Conservation (phyloP, 2,888 invertebrate genomes). For the Ophion ventricosus region DNA sequence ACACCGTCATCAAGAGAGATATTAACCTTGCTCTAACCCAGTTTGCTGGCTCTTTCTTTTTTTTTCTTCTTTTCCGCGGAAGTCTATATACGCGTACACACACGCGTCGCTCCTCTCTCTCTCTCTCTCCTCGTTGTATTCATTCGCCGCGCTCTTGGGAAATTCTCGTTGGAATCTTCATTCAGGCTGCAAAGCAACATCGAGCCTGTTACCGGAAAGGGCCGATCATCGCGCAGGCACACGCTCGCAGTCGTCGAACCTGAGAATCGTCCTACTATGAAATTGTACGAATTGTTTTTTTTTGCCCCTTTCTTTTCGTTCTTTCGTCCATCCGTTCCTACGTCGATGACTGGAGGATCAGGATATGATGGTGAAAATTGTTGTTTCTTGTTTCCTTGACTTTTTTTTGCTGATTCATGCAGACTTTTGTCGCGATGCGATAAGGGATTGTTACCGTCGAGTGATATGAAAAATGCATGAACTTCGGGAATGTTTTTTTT, state of each 20-base stretch:
- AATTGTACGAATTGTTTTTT: not conserved
- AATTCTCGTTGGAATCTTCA: slow-evolving; percentile 70
- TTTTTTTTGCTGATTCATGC: too few species aligned
- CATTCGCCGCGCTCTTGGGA: slow-evolving; percentile 57
- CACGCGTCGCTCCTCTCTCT: slow-evolving; percentile 11
- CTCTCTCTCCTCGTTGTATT: slow-evolving; percentile 31
- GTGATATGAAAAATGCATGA: too few species aligned
- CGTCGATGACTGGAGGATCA: not conserved
- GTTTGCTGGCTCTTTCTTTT: slow-evolving; percentile 66
- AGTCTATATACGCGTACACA: slow-evolving; percentile 53
- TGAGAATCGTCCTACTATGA: not conserved
- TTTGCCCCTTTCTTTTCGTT: not conserved
- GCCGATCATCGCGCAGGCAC: slow-evolving; percentile 36
- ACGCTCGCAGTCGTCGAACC: slow-evolving; percentile 29
- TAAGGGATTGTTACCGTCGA: too few species aligned
- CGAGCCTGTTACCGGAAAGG: slow-evolving; percentile 51
- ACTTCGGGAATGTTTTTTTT: too few species aligned
- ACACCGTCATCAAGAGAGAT: slow-evolving; percentile 42
- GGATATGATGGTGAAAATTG: not conserved
- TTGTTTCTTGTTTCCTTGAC: too few species aligned
- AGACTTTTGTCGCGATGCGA: too few species aligned
- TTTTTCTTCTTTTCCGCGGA: slow-evolving; percentile 69
- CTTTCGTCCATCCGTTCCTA: not conserved
- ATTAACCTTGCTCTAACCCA: slow-evolving; percentile 73
- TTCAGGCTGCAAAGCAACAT: slow-evolving; percentile 65